Base-by-base conservation (phyloP, 2,888 invertebrate species). In the Timema podura region DNA sequence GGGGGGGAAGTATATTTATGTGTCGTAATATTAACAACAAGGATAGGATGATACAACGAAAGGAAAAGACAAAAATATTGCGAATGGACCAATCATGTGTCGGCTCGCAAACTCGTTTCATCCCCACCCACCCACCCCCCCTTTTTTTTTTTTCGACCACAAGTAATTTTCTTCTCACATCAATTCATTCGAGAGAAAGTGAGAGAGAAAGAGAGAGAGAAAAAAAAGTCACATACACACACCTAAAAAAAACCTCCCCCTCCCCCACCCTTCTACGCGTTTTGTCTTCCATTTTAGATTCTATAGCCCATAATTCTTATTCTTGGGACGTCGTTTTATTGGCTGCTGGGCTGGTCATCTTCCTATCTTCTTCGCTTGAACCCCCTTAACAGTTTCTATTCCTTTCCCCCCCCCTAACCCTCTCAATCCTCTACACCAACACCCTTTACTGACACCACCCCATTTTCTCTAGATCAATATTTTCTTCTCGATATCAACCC, bases 291-390 rank as follows among this genome's bases (percentile, higher is more conserved):
- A 68, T 70, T 69, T 71, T 69, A 70, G 69, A 70, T 71, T 71
- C 71, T 71, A 71, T 69, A 70, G 73, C 68, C 72, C 67, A 72
- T 72, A 72, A 72, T 72, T 72, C 72, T 72, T 72, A 72, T 70
- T 72, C 70, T 66, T 70, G 65, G 64, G 68, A 65, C 68, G 72
- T 68, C 72, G 70, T 68, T 70, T 68, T 70, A 72, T 72, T 72
- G 72, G 72, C 65, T 68, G 72, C 51, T 48, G 65, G 71, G 61
- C 64, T 70, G 72, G 72, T 69, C 72, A 71, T 71, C 71, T 61
- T 68, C 64, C 68, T 69, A 64, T 65, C 69, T 66, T 57, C 69
- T 48, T 57, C 65, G 48, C 68, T n/a, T 49, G 46, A 65, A 65
- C 54, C 47, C 64, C n/a, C 64, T 45, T 61, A 61, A 61, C 61